Conservation (phyloP, 64 coral and sea anemone species). For the Montipora sp. region DNA sequence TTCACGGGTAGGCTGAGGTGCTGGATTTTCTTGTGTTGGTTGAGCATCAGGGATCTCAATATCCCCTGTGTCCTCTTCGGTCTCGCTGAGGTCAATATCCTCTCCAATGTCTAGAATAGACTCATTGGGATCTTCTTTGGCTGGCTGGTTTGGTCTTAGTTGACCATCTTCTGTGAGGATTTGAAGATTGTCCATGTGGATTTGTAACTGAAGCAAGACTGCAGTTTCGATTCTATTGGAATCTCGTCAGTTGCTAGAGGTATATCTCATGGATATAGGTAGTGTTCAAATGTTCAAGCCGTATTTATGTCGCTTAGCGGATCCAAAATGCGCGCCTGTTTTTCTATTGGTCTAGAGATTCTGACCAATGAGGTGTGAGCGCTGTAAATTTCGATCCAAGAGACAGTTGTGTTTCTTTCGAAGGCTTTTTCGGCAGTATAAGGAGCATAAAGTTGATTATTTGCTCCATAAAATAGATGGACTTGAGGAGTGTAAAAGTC, state of each 20-base stretch:
- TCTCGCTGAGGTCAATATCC: not conserved
- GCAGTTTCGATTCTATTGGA: not conserved
- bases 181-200: not conserved
- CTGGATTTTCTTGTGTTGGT: too few species aligned
- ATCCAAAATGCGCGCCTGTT: not conserved
- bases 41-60: not conserved
- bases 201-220: not conserved
- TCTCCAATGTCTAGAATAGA: not conserved
- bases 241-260: not conserved
- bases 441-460: conserved; percentile 2
- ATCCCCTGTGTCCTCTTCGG: not conserved
- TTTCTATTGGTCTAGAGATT: conserved; percentile 10
- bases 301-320: not conserved
- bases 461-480: conserved; percentile 9
- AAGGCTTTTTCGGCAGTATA: not conserved
- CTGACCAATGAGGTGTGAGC: not conserved
- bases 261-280: not conserved
- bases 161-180: not conserved
- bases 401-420: conserved; percentile 2
- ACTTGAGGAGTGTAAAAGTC: not conserved
- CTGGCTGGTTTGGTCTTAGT: conserved; percentile 1
- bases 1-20: too few species aligned
- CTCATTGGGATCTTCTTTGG: conserved; percentile 1
- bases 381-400: conserved; percentile 11
- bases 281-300: conserved; percentile 10